phyloP scores from a whole-genome alignment of 1,140 invertebrate species.

The Solenopsis fugax region DNA sequence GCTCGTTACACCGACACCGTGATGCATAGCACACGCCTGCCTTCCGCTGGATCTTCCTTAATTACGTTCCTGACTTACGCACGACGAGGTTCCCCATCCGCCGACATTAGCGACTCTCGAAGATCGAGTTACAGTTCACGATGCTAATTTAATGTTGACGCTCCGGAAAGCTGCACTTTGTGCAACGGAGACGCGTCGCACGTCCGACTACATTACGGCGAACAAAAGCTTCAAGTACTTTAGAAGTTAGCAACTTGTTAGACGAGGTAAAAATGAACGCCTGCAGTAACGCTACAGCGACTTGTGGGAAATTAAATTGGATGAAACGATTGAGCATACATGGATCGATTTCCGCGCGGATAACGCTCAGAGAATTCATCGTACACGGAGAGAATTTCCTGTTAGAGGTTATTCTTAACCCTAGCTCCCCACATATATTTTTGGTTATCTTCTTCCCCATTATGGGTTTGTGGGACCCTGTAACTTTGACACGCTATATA shows the following conservation, averaged over 20 bases:
- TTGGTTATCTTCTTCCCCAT: too few relatives aligned
- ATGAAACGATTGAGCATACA: neutral
- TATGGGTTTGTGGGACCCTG: too few relatives aligned
- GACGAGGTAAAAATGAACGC: slow-evolving; percentile 28
- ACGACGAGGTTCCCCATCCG: slow-evolving; percentile 43
- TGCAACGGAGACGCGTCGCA: slow-evolving; percentile 39
- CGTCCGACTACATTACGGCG: slow-evolving; percentile 37
- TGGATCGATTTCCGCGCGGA: neutral
- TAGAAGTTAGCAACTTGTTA: slow-evolving; percentile 41
- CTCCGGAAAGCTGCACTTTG: slow-evolving; percentile 38
- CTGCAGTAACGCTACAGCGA: slow-evolving; percentile 2
- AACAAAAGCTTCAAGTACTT: slow-evolving; percentile 34
- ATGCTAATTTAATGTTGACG: slow-evolving; percentile 64
- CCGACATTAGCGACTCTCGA: slow-evolving; percentile 56
- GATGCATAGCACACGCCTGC: neutral
- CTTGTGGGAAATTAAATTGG: slow-evolving; percentile 15
- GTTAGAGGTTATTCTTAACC: too few relatives aligned
- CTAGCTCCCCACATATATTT: too few relatives aligned
- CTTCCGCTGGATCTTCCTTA: slow-evolving; percentile 29
- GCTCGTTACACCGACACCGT: neutral
- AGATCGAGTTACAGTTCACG: slow-evolving; percentile 62
- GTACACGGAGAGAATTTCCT: too few relatives aligned
- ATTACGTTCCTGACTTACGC: slow-evolving; percentile 59
- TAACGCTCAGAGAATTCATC: neutral
- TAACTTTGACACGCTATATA: too few relatives aligned